phyloP scores from a whole-genome alignment of 2,113 vertebrate species.

The Syngnathoides biaculeatus region DNA sequence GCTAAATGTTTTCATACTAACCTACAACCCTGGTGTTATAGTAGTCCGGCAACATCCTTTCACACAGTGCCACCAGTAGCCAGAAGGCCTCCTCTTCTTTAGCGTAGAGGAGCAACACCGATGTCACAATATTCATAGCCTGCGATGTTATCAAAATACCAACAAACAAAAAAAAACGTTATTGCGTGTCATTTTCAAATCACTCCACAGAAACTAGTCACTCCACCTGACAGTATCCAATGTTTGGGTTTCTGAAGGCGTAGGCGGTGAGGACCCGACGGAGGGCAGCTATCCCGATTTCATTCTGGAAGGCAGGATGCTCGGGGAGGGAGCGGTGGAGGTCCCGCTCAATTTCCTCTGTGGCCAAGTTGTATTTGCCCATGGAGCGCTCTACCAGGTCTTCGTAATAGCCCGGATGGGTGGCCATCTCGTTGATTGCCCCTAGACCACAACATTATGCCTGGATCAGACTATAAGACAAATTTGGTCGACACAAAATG shows the following conservation, averaged over 20 bases:
- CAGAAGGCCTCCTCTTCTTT: conserved; percentile 99
- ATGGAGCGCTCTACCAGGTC: conserved; percentile 96
- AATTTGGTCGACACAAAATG: too few species aligned
- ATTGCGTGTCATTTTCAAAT: background rate
- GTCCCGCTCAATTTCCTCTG: conserved; percentile 96
- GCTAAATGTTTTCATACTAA: conserved; percentile 60
- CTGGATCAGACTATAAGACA: too few species aligned
- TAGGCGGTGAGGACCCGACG: conserved; percentile 94
- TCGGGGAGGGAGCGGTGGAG: conserved; percentile 96
- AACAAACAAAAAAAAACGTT: background rate
- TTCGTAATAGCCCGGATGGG: conserved; percentile 94
- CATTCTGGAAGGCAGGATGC: conserved; percentile 97
- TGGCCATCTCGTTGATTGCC: conserved; percentile 95
- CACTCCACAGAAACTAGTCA: background rate
- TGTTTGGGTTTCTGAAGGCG: conserved; percentile 96
- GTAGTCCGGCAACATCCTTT: conserved; percentile 97
- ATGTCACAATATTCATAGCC: conserved; percentile 99
- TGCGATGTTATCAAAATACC: conserved; percentile 40
- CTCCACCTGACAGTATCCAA: conserved; percentile 94
- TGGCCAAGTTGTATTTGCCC: conserved; percentile 96
- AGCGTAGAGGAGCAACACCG: conserved; percentile 92
- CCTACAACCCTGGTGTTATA: conserved; percentile 98
- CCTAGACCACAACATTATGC: conserved; percentile 62
- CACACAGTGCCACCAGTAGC: conserved; percentile 94
- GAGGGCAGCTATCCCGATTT: conserved; percentile 96